A percentile compares a stretch with the other conserved stretches of the same genome.
Evolutionary conservation across 37 sponge, comb jelly and placozoan species (phyloP).

Genomic region (Petrosia ficiformis): DNA sequence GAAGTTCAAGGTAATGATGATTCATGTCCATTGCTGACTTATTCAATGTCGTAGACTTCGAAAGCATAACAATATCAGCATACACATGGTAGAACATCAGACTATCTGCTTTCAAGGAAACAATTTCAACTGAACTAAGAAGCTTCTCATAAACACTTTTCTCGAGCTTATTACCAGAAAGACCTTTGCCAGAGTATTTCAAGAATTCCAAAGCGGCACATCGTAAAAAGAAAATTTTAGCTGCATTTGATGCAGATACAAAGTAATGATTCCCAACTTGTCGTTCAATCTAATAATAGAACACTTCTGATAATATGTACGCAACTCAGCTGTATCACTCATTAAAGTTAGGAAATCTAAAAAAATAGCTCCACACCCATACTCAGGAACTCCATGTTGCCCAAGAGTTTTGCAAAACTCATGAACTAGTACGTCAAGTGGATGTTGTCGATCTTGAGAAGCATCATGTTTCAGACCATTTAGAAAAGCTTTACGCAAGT

Average conservation of each 20-base stretch:
- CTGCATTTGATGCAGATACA: conserved; percentile 38
- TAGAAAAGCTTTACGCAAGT: conserved; percentile 37
- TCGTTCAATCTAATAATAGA: conserved; percentile 10
- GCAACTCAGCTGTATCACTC: neutral
- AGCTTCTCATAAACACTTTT: conserved; percentile 12
- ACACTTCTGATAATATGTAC: conserved; percentile 14
- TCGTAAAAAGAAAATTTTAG: conserved; percentile 21
- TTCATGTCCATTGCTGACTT: conserved; percentile 43
- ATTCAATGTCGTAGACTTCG: conserved; percentile 12
- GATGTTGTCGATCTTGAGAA: neutral
- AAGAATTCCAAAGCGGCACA: conserved; percentile 29
- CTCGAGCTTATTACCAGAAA: conserved; percentile 30
- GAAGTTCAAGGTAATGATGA: conserved; percentile 34
- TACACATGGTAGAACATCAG: conserved; percentile 43
- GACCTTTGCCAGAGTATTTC: conserved; percentile 24
- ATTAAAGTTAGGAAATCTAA: conserved; percentile 14
- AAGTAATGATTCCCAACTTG: conserved; percentile 50
- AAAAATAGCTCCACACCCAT: conserved; percentile 35
- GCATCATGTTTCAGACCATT: neutral
- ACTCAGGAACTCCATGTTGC: conserved; percentile 37
- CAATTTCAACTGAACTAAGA: conserved; percentile 1
- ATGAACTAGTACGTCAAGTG: conserved; percentile 27
- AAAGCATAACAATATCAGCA: conserved; percentile 30
- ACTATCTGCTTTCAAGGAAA: conserved; percentile 33
- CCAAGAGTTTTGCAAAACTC: conserved; percentile 51